A percentile compares a stretch with the other conserved stretches of the same genome.
Conservation (phyloP, 2,888 invertebrate species). For the Pachydiplax longipennis region DNA sequence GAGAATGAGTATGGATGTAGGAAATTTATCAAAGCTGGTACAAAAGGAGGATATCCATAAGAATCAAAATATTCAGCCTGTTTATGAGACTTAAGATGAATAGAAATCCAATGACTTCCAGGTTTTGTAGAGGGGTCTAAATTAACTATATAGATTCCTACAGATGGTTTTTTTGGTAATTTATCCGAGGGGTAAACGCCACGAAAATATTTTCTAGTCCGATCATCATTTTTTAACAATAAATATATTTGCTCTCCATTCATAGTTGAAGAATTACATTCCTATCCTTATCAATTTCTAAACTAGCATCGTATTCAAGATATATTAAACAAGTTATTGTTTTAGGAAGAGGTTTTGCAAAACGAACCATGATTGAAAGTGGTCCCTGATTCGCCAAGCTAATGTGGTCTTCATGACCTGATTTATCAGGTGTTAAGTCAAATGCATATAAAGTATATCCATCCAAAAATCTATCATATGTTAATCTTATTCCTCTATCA, state of each 20-base stretch:
- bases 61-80: background rate
- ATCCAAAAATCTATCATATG: background rate
- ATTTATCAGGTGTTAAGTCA: background rate
- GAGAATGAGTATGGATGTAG: background rate
- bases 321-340: background rate
- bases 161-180: background rate
- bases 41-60: background rate
- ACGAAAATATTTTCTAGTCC: too few relatives aligned
- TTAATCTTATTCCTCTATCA: background rate
- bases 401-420: background rate
- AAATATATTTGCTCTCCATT: too few relatives aligned
- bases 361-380: background rate
- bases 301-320: background rate
- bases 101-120: background rate
- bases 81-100: too few relatives aligned
- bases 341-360: background rate
- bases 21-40: background rate
- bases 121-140: background rate
- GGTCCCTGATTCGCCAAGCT: background rate
- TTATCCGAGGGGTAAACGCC: background rate
- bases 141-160: background rate
- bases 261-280: too few relatives aligned
- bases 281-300: background rate
- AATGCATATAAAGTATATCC: background rate
- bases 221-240: too few relatives aligned